Conservation (phyloP, 2,888 invertebrate species). For the Caenorhabditis uteleia region DNA sequence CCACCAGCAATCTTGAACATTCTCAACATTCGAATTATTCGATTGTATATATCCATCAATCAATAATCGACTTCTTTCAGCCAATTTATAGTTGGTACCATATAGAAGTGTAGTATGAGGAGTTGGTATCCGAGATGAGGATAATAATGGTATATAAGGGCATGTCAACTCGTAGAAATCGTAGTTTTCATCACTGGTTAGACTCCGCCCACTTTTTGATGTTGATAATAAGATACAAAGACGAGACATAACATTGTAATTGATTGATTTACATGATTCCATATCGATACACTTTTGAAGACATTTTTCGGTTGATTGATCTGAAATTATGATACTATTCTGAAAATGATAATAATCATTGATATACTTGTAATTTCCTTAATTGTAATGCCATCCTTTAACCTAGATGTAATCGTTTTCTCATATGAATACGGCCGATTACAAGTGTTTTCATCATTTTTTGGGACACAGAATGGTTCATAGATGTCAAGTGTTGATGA, state of each 20-base stretch:
- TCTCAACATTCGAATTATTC: conserved; percentile 20
- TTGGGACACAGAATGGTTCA: conserved; percentile 64
- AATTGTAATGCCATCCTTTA: conserved; percentile 16
- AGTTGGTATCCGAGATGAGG: conserved; percentile 1
- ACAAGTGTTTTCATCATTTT: conserved; percentile 48
- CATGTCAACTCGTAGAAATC: conserved; percentile 62
- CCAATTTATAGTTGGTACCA: conserved; percentile 17
- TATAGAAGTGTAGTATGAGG: conserved; percentile 7
- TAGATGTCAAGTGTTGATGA: conserved; percentile 59
- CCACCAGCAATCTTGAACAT: conserved; percentile 34
- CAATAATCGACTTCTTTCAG: conserved; percentile 19
- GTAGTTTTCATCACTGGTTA: conserved; percentile 44
- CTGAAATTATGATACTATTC: conserved; percentile 13
- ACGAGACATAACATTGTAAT: conserved; percentile 48
- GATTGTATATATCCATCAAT: neutral
- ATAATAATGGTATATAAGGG: too few species aligned
- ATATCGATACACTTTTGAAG: conserved; percentile 48
- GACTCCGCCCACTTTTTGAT: conserved; percentile 11
- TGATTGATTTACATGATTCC: conserved; percentile 50
- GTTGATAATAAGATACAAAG: conserved; percentile 27
- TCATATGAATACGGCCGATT: conserved; percentile 55
- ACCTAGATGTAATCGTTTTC: conserved; percentile 43
- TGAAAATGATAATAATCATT: neutral
- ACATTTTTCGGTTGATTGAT: conserved; percentile 41
- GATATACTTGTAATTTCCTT: conserved; percentile 18